Percentiles rank a stretch among this genome's conserved stretches.
phyloP scores from a whole-genome alignment of 2,888 invertebrate species.

The Acrocera orbiculus region DNA sequence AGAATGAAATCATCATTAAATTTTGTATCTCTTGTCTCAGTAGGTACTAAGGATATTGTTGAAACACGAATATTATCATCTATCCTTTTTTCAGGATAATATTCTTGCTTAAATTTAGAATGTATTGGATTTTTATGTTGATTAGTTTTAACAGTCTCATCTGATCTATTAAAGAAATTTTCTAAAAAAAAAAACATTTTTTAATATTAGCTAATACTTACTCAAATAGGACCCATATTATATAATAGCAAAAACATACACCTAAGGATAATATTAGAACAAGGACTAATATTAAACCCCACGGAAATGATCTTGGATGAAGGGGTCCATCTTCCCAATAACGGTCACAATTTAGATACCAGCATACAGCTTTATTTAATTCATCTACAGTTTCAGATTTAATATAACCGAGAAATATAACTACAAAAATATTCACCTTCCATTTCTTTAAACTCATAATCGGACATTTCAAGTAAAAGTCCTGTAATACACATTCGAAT shows the following conservation, averaged over 20 bases:
- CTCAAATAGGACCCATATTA: conserved; percentile 86
- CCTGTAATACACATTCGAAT: conserved; percentile 71
- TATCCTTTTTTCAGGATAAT: conserved; percentile 4
- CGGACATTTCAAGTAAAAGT: conserved; percentile 57
- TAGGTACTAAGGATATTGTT: conserved; percentile 1
- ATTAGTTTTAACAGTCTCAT: conserved; percentile 7
- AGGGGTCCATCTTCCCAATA: conserved; percentile 77
- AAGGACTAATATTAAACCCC: conserved; percentile 59
- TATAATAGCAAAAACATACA: conserved; percentile 78
- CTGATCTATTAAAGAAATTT: conserved; percentile 6
- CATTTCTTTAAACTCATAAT: conserved; percentile 69
- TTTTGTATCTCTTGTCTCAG: conserved; percentile 1
- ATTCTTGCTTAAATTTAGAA: conserved; percentile 3
- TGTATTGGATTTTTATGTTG: too few species aligned
- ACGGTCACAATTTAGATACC: conserved; percentile 80
- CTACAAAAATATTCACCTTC: conserved; percentile 42
- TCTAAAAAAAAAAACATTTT: too few species aligned
- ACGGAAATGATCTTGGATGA: conserved; percentile 59
- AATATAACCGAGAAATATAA: not conserved
- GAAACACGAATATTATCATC: too few species aligned
- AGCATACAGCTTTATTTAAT: conserved; percentile 75
- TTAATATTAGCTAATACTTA: too few species aligned
- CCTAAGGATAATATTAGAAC: conserved; percentile 66
- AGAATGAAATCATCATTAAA: conserved; percentile 1
- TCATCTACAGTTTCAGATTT: conserved; percentile 42